Percentiles rank a stretch among this genome's conserved stretches.
Conservation (phyloP, 2,888 invertebrate genomes). For the Dioctria linearis region DNA sequence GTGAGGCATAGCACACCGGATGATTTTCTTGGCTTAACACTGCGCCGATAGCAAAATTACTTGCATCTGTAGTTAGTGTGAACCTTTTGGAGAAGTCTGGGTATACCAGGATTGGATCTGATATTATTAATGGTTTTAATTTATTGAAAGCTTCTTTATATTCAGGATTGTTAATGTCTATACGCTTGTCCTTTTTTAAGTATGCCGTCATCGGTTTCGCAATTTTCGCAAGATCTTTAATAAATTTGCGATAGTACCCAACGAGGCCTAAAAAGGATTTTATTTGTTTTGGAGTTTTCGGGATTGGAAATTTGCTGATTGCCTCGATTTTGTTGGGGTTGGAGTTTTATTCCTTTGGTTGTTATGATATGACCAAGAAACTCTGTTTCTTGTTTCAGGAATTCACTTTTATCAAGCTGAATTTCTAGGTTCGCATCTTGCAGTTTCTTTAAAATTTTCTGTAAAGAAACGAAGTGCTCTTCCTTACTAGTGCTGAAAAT, state of each 20-base stretch:
- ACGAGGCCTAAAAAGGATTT: too few relatives aligned
- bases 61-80: constrained; percentile 17
- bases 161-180: constrained; percentile 39
- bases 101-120: constrained; percentile 24
- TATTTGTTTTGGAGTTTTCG: constrained; percentile 30
- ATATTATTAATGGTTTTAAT: constrained; percentile 4
- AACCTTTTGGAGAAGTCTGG: constrained; percentile 31
- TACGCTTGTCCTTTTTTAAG: constrained; percentile 52
- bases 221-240: background rate
- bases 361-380: constrained; percentile 25
- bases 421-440: too few relatives aligned
- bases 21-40: constrained; percentile 39
- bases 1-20: constrained; percentile 33
- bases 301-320: constrained; percentile 54
- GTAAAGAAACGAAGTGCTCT: constrained; percentile 50
- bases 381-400: too few relatives aligned
- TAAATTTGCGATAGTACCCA: constrained; percentile 6
- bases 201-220: background rate
- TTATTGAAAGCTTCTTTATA: background rate
- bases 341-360: constrained; percentile 15
- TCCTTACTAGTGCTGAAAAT: too few relatives aligned
- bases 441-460: background rate
- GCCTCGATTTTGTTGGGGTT: too few relatives aligned
- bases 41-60: constrained; percentile 6
- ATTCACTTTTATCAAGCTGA: constrained; percentile 4